Conservation (phyloP, 2,113 vertebrate species). For the Passer montanus region DNA sequence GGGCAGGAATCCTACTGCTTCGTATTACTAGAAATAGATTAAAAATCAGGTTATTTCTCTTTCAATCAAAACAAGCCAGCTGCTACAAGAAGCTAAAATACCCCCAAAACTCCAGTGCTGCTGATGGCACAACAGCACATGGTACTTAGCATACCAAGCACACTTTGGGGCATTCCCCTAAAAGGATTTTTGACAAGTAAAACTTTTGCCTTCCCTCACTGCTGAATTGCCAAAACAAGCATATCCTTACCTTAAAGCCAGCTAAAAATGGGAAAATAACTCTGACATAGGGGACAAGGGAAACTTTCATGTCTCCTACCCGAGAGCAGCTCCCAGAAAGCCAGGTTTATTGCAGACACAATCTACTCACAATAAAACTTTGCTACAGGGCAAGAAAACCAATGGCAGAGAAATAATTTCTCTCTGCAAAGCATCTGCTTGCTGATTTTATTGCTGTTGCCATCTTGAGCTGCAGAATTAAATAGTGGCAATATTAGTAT, state of each 20-base stretch:
- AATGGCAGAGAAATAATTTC: background rate
- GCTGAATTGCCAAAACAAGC: background rate
- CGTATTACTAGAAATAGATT: background rate
- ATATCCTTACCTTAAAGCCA: background rate
- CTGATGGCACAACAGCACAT: background rate
- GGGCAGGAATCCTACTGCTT: background rate
- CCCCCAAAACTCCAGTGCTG: background rate
- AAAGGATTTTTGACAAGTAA: background rate
- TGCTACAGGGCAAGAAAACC: conserved; percentile 47
- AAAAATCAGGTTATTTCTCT: background rate
- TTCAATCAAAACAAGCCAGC: background rate
- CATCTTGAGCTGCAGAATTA: background rate
- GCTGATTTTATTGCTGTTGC: conserved; percentile 22
- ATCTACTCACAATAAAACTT: conserved; percentile 6
- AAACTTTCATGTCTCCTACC: background rate
- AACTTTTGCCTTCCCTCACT: background rate
- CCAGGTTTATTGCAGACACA: conserved; percentile 2
- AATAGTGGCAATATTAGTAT: background rate
- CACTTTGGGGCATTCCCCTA: background rate
- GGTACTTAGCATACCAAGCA: background rate
- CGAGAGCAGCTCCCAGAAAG: background rate
- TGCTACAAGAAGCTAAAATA: background rate
- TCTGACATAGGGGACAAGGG: background rate
- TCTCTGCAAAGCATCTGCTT: conserved; percentile 13
- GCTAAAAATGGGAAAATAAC: background rate